Evolutionary conservation across 2,888 invertebrate species (phyloP).

Genomic region (Electrophaes corylata): DNA sequence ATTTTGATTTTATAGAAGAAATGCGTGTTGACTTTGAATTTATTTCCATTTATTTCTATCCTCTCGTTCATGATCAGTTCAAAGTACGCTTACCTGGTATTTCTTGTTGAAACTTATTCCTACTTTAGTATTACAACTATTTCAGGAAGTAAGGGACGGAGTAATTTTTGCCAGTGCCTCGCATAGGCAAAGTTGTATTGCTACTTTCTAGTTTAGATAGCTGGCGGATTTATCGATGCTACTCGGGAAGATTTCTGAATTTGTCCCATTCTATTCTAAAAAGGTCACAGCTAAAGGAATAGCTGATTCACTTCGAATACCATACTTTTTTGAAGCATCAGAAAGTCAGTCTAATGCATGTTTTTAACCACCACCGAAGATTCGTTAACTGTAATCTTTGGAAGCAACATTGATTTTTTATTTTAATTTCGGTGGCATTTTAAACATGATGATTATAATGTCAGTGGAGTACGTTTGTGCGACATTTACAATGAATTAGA

Average conservation of each 20-base stretch:
- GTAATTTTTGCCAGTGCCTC: slow-evolving; percentile 30
- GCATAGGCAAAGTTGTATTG: slow-evolving; percentile 38
- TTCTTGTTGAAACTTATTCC: slow-evolving; percentile 5
- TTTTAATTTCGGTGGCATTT: too few relatives aligned
- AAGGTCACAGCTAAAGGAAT: slow-evolving; percentile 2
- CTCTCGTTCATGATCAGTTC: neutral
- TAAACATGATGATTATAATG: too few relatives aligned
- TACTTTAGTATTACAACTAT: neutral
- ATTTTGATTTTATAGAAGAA: neutral
- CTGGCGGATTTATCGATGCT: slow-evolving; percentile 59
- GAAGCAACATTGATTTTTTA: too few relatives aligned
- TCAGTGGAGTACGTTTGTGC: too few relatives aligned
- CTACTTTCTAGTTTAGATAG: slow-evolving; percentile 44
- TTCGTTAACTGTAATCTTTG: too few relatives aligned
- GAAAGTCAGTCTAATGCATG: too few relatives aligned
- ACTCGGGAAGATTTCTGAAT: slow-evolving; percentile 56
- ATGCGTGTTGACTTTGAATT: too few relatives aligned
- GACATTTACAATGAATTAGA: too few relatives aligned
- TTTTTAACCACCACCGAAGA: too few relatives aligned
- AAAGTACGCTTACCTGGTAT: neutral
- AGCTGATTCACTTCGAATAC: slow-evolving; percentile 10
- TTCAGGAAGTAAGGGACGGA: slow-evolving; percentile 9
- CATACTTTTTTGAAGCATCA: too few relatives aligned
- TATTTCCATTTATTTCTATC: neutral
- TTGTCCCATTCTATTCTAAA: slow-evolving; percentile 43